Evolutionary conservation across 1,140 invertebrate species (phyloP), one percentile per base, ranked within the genome.

Genomic region (Listronotus bonariensis): DNA sequence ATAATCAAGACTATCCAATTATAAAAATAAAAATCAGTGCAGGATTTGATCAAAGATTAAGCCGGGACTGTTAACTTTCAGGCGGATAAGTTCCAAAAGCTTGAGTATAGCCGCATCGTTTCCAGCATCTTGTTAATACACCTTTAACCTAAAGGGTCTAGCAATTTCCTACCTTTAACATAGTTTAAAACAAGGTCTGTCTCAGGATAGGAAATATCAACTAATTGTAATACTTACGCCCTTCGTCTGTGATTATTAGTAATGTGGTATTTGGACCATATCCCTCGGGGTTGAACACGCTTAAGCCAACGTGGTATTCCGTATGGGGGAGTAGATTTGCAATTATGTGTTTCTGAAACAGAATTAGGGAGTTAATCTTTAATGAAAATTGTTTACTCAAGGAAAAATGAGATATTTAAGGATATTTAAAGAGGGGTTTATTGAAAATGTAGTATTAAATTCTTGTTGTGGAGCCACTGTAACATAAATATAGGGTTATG

Each of bases 231-330:
- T 65, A 84, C 87, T 88, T 80, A 91, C 89, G 86, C 75, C 89
- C 89, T 85, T 92, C 89, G 74, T 91, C 89, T 45, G 89, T 92
- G 83, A 89, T 90, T 61, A 90, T 88, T 45, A 88, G 82, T 34
- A 90, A 86, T 38, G 86, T 88, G 9, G 87, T 86, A 46, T 85
- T 82, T 26, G 89, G 89, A 49, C 89, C 89, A 36, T 81, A 80
- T 12, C 89, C 89, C 74, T 87, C 88, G 6, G 88, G 89, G 76
- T 92, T 92, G 77, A 89, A 89, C 20, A 91, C 88, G 80, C 89
- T 87, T 43, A 92, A 80, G 9, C 88, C 88, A 31, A 91, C 86
- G 68, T 88, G 80, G 77, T 91, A 91, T 71, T 90, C 87, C 0
- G 89, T 91, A 79, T 87, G 91, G 0, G 87, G 87, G 70, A 88